Base-by-base conservation (phyloP, 2,113 vertebrate species). In the Amazona guildingii region DNA sequence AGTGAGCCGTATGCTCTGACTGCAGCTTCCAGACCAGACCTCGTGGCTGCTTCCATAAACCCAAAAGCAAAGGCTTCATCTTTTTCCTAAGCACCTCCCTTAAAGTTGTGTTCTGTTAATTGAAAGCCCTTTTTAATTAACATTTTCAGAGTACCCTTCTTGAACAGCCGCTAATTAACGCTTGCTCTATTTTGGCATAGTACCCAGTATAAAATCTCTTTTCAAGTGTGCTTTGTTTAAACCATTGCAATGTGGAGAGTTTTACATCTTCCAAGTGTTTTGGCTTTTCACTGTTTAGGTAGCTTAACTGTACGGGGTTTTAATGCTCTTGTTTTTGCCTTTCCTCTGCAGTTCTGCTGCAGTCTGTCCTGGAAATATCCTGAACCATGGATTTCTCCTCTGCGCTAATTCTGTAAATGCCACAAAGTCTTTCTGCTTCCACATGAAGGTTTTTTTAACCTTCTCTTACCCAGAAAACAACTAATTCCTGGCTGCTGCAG, bases 351-450 rank as follows among this genome's bases (percentile, higher is more conserved):
- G 46, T 89, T 86, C 55, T 84, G 51, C 73, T 91, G 51, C 25
- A 75, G 51, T 72, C 35, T 5, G 6, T 82, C 25, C 57, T 72
- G 73, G 68, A 91, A 92, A 91, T 89, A 94, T 10, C 62, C 43
- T 68, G 51, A 91, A 64, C 68, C 0, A 0, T 5, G 54, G 76
- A 62, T 33, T 55, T 86, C 33, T 94, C 31, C 51, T 70, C 66
- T 69, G n/a, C 77, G 62, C 57, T 95, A 89, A 89, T 89, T 72
- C 74, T 79, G 29, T 68, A 91, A 92, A 87, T 82, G 74, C 69
- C 73, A 43, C 35, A 35, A 86, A 90, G 14, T 68, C 76, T 88
- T 88, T 20, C 41, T 11, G 6, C 12, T 23, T 67, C 37, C 43
- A 46, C 13, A 13, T 8, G 46, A 81, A 86, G 37, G 24, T 6